Percentiles rank a stretch among this genome's conserved stretches.
phyloP scores from a whole-genome alignment of 2,797 vertebrate genomes.

The Sebastes vulpes region DNA sequence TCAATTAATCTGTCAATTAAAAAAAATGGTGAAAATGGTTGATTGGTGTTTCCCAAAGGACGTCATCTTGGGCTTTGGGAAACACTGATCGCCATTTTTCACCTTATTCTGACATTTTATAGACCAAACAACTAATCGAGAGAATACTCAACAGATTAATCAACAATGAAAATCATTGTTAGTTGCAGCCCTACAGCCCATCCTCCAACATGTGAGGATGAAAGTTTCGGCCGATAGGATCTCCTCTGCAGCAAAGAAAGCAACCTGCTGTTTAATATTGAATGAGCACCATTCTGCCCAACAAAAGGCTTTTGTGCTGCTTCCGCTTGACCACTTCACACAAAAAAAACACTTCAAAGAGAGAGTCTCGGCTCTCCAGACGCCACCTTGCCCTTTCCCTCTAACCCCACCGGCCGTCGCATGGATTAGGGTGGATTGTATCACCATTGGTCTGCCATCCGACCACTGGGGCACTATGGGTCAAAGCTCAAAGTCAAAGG shows the following conservation, averaged over 20 bases:
- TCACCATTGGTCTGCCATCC: slow-evolving; percentile 3
- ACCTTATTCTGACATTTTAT: too few species aligned
- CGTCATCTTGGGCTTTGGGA: not conserved
- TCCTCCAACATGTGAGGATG: not conserved
- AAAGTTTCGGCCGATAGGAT: not conserved
- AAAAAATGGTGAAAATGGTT: too few species aligned
- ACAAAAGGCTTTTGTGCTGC: slow-evolving; percentile 68
- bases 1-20: too few species aligned
- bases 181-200: not conserved
- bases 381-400: slow-evolving; percentile 24
- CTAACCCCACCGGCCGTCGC: slow-evolving; percentile 16
- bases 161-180: too few species aligned
- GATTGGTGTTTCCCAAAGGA: too few species aligned
- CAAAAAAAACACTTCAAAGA: slow-evolving; percentile 60
- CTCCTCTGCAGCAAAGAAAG: slow-evolving; percentile 24
- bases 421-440: slow-evolving; percentile 25
- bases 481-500: slow-evolving; percentile 67
- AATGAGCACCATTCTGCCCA: slow-evolving; percentile 50
- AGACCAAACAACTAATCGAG: too few species aligned
- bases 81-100: not conserved
- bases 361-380: slow-evolving; percentile 9
- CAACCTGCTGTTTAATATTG: slow-evolving; percentile 71
- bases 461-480: slow-evolving; percentile 33
- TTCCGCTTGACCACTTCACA: slow-evolving; percentile 62
- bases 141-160: too few species aligned